These are phyloP conservation scores for Chrysina gloriosa DNA, from an alignment of 2,888 invertebrate species.

Conservation along the genomic window DNA sequence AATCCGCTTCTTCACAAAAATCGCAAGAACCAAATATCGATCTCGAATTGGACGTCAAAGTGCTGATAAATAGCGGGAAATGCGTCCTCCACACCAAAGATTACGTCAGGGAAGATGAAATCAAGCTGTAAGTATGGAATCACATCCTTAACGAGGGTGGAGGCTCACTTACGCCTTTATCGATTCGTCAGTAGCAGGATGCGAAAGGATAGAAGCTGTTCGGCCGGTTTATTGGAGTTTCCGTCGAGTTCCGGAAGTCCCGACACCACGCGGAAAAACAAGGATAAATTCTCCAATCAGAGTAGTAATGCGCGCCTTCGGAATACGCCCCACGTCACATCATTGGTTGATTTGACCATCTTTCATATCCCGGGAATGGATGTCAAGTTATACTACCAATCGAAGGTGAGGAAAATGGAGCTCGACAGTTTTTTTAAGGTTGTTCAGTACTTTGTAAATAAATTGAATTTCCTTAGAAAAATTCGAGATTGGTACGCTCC, in stretches of 20 bases:
- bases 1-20: constrained; percentile 66
- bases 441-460: too few species aligned
- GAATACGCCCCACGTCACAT: constrained; percentile 62
- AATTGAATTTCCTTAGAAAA: too few species aligned
- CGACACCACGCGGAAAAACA: constrained; percentile 62
- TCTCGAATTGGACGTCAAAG: constrained; percentile 95
- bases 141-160: too few species aligned
- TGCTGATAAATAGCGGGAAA: constrained; percentile 95
- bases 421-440: too few species aligned
- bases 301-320: constrained; percentile 59
- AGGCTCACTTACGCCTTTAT: neutral
- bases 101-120: constrained; percentile 74
- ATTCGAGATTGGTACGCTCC: too few species aligned
- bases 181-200: constrained; percentile 66
- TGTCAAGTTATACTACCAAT: constrained; percentile 69
- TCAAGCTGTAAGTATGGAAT: constrained; percentile 65
- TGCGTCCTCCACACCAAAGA: constrained; percentile 96
- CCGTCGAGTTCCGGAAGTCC: constrained; percentile 60
- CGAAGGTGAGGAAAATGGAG: constrained; percentile 57
- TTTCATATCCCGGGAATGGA: constrained; percentile 93
- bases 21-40: constrained; percentile 92
- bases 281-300: constrained; percentile 60
- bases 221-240: constrained; percentile 63
- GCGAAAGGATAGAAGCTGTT: constrained; percentile 75
- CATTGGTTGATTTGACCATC: constrained; percentile 82